These are phyloP conservation scores for Prietella phreatophila DNA, from an alignment of 2,113 vertebrate genomes.

Conservation along the genomic window DNA sequence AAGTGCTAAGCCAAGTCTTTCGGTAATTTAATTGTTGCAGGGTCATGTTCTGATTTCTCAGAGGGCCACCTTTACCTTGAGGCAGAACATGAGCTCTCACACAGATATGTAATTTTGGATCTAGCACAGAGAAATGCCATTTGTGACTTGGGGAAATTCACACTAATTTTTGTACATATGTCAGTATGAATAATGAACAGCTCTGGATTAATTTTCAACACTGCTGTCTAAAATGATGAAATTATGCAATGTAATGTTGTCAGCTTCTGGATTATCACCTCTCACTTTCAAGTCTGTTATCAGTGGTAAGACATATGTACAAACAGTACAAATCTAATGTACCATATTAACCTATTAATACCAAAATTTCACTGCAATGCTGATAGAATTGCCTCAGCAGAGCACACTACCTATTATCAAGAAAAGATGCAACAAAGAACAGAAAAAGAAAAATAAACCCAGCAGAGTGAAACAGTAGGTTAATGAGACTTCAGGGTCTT, in stretches of 20 bases:
- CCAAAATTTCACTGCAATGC: constrained; percentile 17
- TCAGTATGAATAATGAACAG: constrained; percentile 5
- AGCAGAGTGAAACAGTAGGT: constrained; percentile 32
- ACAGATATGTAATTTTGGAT: constrained; percentile 1
- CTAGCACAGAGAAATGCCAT: not conserved
- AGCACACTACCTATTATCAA: constrained; percentile 3
- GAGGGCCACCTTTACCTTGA: constrained; percentile 6
- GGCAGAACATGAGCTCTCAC: constrained; percentile 10
- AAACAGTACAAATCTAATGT: not conserved
- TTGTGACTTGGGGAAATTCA: not conserved
- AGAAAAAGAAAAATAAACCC: constrained; percentile 24
- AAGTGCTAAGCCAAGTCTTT: constrained; percentile 1
- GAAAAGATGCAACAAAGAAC: constrained; percentile 12
- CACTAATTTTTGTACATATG: constrained; percentile 6
- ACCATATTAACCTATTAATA: not conserved
- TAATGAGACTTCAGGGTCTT: constrained; percentile 47
- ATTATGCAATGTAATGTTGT: not conserved
- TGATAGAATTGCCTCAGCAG: constrained; percentile 15
- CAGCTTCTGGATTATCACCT: not conserved
- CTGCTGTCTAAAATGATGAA: not conserved
- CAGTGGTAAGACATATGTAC: not conserved
- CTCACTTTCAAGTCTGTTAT: not conserved
- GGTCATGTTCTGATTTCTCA: constrained; percentile 11
- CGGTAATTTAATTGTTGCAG: constrained; percentile 13
- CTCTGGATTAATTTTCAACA: not conserved